Evolutionary conservation across 2,888 invertebrate species (phyloP), one percentile per base, ranked within the genome.

Genomic region (Drosophila austrosaltans): DNA sequence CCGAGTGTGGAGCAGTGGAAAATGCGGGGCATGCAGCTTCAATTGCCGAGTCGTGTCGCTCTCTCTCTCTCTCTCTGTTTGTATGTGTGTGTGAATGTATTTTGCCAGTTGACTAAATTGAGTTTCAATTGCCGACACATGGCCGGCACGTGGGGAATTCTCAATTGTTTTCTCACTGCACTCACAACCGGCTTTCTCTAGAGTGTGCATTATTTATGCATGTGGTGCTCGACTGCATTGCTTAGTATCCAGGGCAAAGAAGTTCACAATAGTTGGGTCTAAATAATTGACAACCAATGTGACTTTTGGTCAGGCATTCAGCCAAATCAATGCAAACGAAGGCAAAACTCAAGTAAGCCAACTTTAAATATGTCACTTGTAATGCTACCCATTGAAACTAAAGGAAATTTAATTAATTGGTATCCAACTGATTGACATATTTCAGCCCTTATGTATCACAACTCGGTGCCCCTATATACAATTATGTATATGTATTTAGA

Each of bases 41-140:
- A 44, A 7, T 16, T 20, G 8, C 53, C 28, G 6, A 64, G 8
- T 36, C 36, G 10, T 28, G 16, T n/a, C 44, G n/a, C 6, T 48
- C 4, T 58, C 20, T n/a, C 32, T n/a, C 20, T 39, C 39, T 66
- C 60, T 68, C n/a, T 44, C 54, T 44, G 16, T 25, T 10, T 48
- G 10, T 4, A 1, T 10, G 10, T 22, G 22, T 48, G 48, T 48
- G 48, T 48, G 25, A 3, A 25, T 44, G 36, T 68, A 62, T 67
- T 72, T 68, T 74, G 72, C 75, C 78, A 77, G 85, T 85, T 81
- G 82, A 82, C 81, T 81, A 82, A 82, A 85, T 85, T 85, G 86
- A 81, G 84, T 82, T 86, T 82, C 86, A 84, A 85, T 84, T 85
- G 84, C 82, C 73, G 76, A 75, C 76, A 81, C 81, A 83, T 82